These are phyloP conservation scores for Penaeus vannamei DNA, from an alignment of 1,140 invertebrate species.

Conservation along the genomic window DNA sequence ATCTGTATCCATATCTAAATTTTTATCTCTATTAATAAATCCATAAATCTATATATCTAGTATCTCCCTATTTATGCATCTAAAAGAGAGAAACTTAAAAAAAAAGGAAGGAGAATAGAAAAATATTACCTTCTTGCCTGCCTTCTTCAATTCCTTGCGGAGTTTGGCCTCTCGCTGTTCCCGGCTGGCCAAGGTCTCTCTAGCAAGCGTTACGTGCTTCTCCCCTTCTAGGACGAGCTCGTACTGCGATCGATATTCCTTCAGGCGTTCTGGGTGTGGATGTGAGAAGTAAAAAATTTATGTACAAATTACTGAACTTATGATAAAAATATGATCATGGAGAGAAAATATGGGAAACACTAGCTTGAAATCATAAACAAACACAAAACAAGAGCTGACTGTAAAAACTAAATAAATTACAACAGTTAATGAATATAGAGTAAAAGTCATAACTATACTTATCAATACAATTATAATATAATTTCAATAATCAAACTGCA, in stretches of 20 bases:
- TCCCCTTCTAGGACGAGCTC: constrained; percentile 76
- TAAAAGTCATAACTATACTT: background rate
- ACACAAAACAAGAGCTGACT: background rate
- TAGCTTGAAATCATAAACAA: background rate
- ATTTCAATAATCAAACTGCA: background rate
- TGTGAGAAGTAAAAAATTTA: background rate
- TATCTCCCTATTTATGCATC: background rate
- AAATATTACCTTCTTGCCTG: constrained; percentile 70
- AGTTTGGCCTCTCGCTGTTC: constrained; percentile 73
- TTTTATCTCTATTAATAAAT: no score
- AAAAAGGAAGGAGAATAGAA: background rate
- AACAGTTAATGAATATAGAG: no score
- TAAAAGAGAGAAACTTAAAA: background rate
- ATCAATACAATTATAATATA: background rate
- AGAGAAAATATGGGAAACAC: no score
- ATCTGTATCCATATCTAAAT: no score
- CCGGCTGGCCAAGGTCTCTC: constrained; percentile 72
- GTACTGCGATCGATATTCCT: constrained; percentile 74
- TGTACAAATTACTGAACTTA: background rate
- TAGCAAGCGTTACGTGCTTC: constrained; percentile 73
- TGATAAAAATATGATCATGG: background rate
- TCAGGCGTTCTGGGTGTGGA: constrained; percentile 71
- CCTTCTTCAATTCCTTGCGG: constrained; percentile 74
- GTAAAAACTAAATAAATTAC: background rate
- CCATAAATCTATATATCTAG: no score